Conservation (phyloP, 2,797 vertebrate species). For the Bufotes viridis region DNA sequence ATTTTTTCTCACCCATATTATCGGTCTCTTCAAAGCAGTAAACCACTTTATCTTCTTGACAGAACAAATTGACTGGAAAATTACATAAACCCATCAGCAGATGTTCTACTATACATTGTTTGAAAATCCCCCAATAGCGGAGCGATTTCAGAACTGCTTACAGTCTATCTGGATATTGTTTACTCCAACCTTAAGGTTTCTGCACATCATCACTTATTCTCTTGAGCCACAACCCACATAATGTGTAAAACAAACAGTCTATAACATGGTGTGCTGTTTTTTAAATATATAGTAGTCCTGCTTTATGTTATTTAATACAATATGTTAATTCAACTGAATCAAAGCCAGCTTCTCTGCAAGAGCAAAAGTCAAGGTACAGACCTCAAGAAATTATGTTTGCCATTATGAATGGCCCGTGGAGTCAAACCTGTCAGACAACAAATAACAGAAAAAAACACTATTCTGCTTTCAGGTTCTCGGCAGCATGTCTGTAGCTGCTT, state of each 20-base stretch:
- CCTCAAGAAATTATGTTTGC: slow-evolving; percentile 69
- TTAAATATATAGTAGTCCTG: slow-evolving; percentile 40
- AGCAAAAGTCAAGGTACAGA: slow-evolving; percentile 67
- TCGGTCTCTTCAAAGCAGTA: slow-evolving; percentile 75
- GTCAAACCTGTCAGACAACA: slow-evolving; percentile 71
- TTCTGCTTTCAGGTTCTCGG: slow-evolving; percentile 65
- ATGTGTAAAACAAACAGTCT: slow-evolving; percentile 57
- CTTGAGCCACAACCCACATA: slow-evolving; percentile 45
- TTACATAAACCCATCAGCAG: slow-evolving; percentile 80
- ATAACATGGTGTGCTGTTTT: slow-evolving; percentile 13
- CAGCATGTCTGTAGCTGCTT: slow-evolving; percentile 65
- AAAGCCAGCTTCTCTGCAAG: slow-evolving; percentile 56
- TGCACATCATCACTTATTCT: slow-evolving; percentile 66
- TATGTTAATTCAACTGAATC: slow-evolving; percentile 67
- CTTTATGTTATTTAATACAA: slow-evolving; percentile 65
- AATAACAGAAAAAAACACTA: slow-evolving; percentile 71
- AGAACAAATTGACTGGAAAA: slow-evolving; percentile 85
- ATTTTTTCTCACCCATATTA: slow-evolving; percentile 62
- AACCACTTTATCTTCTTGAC: slow-evolving; percentile 83
- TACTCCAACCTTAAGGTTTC: slow-evolving; percentile 63
- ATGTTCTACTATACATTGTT: slow-evolving; percentile 79
- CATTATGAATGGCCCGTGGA: slow-evolving; percentile 70
- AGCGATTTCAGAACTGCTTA: slow-evolving; percentile 70
- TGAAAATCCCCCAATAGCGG: slow-evolving; percentile 74
- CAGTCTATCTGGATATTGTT: slow-evolving; percentile 65